Base-by-base conservation (phyloP, 2,113 vertebrate genomes). In the Potamarius usumacintae region DNA sequence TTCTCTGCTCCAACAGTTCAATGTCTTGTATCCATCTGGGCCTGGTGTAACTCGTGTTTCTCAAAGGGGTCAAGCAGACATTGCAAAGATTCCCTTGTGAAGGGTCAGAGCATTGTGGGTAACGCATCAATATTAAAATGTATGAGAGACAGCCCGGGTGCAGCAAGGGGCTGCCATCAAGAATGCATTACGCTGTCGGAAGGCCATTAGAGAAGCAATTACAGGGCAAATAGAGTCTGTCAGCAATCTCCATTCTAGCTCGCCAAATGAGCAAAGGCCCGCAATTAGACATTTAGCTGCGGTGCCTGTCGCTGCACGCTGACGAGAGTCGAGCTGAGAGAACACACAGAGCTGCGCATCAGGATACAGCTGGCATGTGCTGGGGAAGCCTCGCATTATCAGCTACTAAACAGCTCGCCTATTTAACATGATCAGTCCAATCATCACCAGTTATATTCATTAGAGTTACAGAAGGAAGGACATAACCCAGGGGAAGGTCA, bases 161-260 rank as follows among this genome's bases (percentile, higher is more conserved):
- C 72, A 79, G 72, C 12, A 63, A 84, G 72, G 72, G 62, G 60
- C 84, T 42, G 83, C 78, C 86, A 87, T 89, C 89, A 88, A 83
- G 87, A 88, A 90, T 86, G 85, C 89, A 90, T 90, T 84, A 90
- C 65, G 82, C 76, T 83, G 84, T 69, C 84, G 15, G 83, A 88
- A 88, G 80, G 69, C 84, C 84, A 90, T 65, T 83, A 90, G 83
- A 88, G 86, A 90, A 84, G 89, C 89, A 90, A 90, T 90, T 90
- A 90, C 83, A 60, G 79, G 1, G 83, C 84, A 90, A 90, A 90
- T 88, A 84, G 86, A 85, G 86, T 90, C 89, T 88, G 89, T 85
- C 89, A 86, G 86, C 79, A 90, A 86, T 90, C 83, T 88, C 84
- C 80, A 85, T 80, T 87, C 72, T 69, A 85, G 79, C 86, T 62